Evolutionary conservation across 2,113 vertebrate genomes (phyloP).

Genomic region (Emberiza fucata): DNA sequence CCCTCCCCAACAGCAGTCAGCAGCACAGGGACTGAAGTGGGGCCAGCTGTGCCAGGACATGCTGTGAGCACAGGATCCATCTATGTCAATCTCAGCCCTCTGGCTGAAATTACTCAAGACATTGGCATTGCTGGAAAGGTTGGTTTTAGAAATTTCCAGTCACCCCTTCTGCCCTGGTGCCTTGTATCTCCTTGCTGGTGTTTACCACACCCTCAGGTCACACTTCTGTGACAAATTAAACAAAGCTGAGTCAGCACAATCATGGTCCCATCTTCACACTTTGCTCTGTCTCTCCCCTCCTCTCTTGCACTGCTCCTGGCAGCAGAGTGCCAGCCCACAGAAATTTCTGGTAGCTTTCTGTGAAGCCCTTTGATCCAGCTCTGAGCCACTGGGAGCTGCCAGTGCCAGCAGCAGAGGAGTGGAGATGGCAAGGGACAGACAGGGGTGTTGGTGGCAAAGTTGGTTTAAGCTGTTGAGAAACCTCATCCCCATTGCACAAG

Average conservation of each 20-base stretch:
- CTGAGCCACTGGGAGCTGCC: neutral
- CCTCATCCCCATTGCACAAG: neutral
- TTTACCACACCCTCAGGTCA: neutral
- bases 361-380: neutral
- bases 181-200: neutral
- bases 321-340: neutral
- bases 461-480: constrained; percentile 15
- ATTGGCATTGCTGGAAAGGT: neutral
- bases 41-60: neutral
- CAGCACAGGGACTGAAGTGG: fast-evolving
- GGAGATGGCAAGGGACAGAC: neutral
- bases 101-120: neutral
- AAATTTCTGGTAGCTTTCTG: neutral
- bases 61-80: neutral
- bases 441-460: neutral
- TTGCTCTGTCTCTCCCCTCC: neutral
- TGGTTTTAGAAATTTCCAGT: neutral
- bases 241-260: neutral
- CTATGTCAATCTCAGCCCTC: neutral
- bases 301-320: neutral
- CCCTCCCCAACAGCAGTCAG: neutral
- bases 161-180: neutral
- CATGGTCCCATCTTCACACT: neutral
- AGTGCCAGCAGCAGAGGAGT: neutral
- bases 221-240: constrained; percentile 12